phyloP scores from a whole-genome alignment of 2,113 vertebrate genomes.

The Pterophyllum scalare region DNA sequence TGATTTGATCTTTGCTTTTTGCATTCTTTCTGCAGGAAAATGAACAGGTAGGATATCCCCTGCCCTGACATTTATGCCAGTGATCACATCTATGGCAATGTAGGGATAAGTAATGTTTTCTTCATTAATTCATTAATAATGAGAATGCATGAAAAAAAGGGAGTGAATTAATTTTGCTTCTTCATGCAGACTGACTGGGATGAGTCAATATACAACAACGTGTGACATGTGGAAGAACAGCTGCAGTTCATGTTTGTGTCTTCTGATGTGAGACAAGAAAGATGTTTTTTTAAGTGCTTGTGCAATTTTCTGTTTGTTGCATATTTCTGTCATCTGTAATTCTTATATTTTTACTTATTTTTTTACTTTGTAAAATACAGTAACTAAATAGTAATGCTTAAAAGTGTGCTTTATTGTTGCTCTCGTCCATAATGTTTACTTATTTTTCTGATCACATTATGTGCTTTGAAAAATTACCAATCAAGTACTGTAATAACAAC shows the following conservation, averaged over 20 bases:
- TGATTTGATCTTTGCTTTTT: neutral
- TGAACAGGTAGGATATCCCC: neutral
- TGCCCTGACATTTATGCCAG: neutral
- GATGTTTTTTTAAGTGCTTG: neutral
- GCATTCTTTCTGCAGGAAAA: constrained; percentile 16
- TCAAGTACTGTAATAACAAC: neutral
- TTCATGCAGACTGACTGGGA: constrained; percentile 20
- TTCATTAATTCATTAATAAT: neutral
- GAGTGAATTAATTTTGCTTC: neutral
- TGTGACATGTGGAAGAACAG: constrained; percentile 4
- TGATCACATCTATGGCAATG: constrained; percentile 37
- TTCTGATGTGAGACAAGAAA: neutral
- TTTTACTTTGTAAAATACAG: neutral
- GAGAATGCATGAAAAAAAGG: neutral
- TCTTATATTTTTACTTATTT: neutral
- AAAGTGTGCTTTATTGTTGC: neutral
- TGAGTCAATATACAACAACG: constrained; percentile 61
- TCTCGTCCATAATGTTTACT: neutral
- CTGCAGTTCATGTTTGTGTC: neutral
- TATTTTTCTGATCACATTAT: neutral
- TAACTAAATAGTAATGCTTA: neutral
- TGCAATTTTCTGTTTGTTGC: neutral
- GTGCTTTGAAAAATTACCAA: neutral
- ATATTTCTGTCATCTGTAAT: neutral
- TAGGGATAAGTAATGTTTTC: constrained; percentile 34